Evolutionary conservation across 2,113 vertebrate species (phyloP), one percentile per base, ranked within the genome.

Genomic region (Microcebus lehilahytsara): DNA sequence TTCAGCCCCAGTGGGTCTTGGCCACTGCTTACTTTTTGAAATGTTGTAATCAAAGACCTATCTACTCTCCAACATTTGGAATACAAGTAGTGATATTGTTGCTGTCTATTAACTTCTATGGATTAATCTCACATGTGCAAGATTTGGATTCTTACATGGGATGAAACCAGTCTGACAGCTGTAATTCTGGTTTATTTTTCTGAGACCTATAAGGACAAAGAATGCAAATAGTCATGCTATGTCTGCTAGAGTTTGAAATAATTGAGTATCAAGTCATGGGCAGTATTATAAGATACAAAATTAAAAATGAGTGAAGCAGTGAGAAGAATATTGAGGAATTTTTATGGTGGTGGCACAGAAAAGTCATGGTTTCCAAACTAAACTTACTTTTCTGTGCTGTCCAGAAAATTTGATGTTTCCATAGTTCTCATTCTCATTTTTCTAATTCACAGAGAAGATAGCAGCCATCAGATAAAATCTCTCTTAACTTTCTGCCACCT

Each of bases 201-300:
- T 69, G 23, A 81, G 90, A 92, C 95, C 96, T 97, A 62, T 85
- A 42, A 78, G 72, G 74, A 93, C 72, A 91, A 97, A 75, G 30
- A 90, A 88, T 27, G 23, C n/a, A 42, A 49, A 89, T 53, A 84
- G 32, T 96, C 34, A 95, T 16, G 75, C 6, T 88, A 0, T 77
- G 51, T 58, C 37, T 78, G 22, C 20, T 71, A n/a, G 64, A 75
- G 10, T 53, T 79, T 90, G 66, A 96, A 64, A 40, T 80, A 72
- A 79, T 64, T 66, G 16, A 93, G 1, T 87, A 42, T 89, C 9
- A 77, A 81, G 75, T 83, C 64, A n/a, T 25, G 14, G 46, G 6
- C 37, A 77, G 0, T 83, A 32, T 93, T 89, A 78, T 67, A 75
- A 91, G 20, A 56, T 22, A 3, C 9, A 94, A 88, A 91, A 71